phyloP scores from a whole-genome alignment of 2,113 vertebrate species.

The Rhombomys opimus region DNA sequence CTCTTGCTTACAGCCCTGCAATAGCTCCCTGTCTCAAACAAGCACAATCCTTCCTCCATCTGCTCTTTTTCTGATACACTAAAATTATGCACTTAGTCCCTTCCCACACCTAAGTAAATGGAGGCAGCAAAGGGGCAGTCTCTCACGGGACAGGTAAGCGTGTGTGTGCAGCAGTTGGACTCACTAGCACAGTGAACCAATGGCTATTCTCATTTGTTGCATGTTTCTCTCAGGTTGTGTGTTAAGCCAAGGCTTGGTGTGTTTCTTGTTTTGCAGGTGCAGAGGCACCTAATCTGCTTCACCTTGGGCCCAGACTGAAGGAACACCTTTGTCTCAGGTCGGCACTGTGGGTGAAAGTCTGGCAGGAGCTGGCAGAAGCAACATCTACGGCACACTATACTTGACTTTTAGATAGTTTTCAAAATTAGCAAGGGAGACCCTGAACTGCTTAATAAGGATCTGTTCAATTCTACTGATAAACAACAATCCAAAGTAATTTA shows the following conservation, averaged over 20 bases:
- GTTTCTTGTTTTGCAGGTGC: background rate
- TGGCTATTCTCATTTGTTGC: background rate
- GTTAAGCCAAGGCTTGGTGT: background rate
- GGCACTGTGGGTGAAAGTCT: background rate
- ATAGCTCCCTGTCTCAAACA: background rate
- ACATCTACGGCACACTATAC: background rate
- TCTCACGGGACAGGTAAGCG: background rate
- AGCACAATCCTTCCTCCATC: background rate
- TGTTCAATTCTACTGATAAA: background rate
- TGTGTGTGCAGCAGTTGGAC: background rate
- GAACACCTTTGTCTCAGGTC: background rate
- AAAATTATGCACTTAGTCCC: background rate
- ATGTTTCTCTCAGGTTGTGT: background rate
- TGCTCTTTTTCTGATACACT: background rate
- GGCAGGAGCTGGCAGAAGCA: background rate
- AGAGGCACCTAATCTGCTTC: background rate
- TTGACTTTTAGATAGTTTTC: background rate
- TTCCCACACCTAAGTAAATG: background rate
- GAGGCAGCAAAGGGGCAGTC: background rate
- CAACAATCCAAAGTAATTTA: constrained; percentile 22
- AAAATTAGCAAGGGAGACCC: constrained; percentile 2
- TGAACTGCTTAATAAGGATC: background rate
- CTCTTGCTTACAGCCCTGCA: background rate
- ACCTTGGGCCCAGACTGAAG: background rate
- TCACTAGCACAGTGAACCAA: background rate